phyloP scores from a whole-genome alignment of 2,113 vertebrate species.

The Origma solitaria region DNA sequence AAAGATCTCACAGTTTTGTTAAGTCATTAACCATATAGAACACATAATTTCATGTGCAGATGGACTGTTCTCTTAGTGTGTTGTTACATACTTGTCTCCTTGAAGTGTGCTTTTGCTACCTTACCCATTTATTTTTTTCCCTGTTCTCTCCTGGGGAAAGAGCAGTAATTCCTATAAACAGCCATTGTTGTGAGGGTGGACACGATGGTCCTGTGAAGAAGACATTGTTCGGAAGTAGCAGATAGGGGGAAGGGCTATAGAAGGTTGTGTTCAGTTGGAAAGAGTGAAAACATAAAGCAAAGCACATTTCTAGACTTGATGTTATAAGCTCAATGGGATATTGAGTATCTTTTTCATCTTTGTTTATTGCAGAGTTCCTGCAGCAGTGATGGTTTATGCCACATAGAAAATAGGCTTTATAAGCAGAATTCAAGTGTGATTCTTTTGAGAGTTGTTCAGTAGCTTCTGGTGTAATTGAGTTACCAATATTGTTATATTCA shows the following conservation, averaged over 20 bases:
- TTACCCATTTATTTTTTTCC: neutral
- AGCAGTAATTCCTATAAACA: neutral
- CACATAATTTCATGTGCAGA: neutral
- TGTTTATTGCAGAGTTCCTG: neutral
- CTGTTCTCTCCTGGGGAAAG: neutral
- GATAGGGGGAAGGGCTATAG: neutral
- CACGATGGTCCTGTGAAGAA: neutral
- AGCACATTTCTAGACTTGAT: neutral
- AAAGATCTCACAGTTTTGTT: neutral
- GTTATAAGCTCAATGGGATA: neutral
- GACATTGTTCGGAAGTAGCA: neutral
- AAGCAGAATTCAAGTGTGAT: neutral
- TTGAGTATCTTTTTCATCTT: neutral
- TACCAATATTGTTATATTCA: neutral
- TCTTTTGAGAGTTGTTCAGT: neutral
- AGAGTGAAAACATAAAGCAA: neutral
- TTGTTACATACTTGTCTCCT: neutral
- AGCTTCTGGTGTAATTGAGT: neutral
- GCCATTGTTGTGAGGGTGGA: rapidly evolving
- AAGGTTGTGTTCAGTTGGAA: neutral
- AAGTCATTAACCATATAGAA: neutral
- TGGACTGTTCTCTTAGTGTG: neutral
- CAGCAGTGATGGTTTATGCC: neutral
- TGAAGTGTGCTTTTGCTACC: neutral
- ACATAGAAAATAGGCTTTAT: neutral